Evolutionary conservation across 2,888 invertebrate species (phyloP), one percentile per base, ranked within the genome.

Genomic region (Brenthis hecate): DNA sequence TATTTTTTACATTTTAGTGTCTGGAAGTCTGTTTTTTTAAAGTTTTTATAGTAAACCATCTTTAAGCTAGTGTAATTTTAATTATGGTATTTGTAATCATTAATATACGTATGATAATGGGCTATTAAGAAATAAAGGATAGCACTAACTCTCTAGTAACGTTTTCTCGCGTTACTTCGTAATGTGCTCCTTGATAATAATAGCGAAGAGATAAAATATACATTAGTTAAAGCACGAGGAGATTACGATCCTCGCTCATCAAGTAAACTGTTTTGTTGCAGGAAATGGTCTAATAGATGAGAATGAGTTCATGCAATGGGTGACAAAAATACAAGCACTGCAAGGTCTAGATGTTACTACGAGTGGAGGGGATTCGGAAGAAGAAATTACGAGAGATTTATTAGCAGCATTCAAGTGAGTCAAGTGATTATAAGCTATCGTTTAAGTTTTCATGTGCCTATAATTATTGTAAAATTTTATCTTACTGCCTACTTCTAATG

Each of bases 351-450:
- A 92, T 71, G 91, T 93, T n/a, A 90, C 91, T 72, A 90, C 93
- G 64, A 91, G 88, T 70, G 91, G 89, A 14, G 92, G 91, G 0
- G 94, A 94, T 73, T 92, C 94, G 16, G 95, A 95, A 79, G 94
- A 95, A 72, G 95, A 95, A 81, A 94, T 95, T 79, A 95, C 95
- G 71, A 95, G 96, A 84, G 97, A 98, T 85, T 93, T 98, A 76
- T 94, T 97, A 78, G 97, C 98, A 70, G 98, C 98, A 77, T 98
- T 98, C 93, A 94, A 94, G 94, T 95, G 81, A 60, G 76, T 68
- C 8, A 47, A 14, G 13, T 6, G 4, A 23, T 23, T 54, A 28
- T 14, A n/a, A 65, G 8, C 14, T 51, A 23, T 43, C 1, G 36
- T 43, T 43, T 43, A 11, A 36, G 32, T 32, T 6, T 36, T 36